Percentiles rank a stretch among this genome's conserved stretches.
These are phyloP conservation scores for Anoncus sp. DNA, from an alignment of 2,888 invertebrate species.

Conservation along the genomic window DNA sequence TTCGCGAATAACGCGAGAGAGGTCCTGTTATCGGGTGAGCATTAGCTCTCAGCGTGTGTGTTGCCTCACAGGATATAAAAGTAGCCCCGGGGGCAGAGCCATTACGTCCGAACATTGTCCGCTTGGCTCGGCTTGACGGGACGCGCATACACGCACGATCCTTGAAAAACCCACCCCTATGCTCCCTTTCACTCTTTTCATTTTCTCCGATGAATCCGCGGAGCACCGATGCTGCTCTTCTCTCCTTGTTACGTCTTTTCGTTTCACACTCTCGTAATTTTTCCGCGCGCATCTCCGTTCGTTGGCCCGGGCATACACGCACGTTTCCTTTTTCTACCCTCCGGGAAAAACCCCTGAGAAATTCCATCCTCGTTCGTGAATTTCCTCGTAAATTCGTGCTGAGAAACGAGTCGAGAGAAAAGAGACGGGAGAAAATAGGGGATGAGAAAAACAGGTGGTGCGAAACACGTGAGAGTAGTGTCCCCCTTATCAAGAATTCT, in stretches of 20 bases:
- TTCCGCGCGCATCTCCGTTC: conserved; percentile 14
- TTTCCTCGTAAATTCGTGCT: conserved; percentile 50
- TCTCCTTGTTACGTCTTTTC: conserved; percentile 48
- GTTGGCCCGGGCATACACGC: not conserved
- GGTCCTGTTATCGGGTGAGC: conserved; percentile 78
- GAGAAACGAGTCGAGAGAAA: conserved; percentile 29
- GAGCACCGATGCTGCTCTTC: conserved; percentile 33
- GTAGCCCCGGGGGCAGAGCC: conserved; percentile 79
- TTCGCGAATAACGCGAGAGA: conserved; percentile 33
- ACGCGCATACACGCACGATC: conserved; percentile 48
- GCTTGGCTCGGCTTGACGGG: conserved; percentile 72
- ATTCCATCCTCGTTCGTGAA: conserved; percentile 43
- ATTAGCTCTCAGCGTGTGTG: conserved; percentile 80
- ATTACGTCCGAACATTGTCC: conserved; percentile 82
- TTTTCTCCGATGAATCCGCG: conserved; percentile 37
- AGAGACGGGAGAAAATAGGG: conserved; percentile 9
- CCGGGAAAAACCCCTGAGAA: conserved; percentile 20
- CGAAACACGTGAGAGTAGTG: conserved; percentile 46
- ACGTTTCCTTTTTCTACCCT: not conserved
- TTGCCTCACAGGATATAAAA: conserved; percentile 78
- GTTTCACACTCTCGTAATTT: conserved; percentile 52
- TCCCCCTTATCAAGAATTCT: conserved; percentile 81
- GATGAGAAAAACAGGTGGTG: conserved; percentile 37
- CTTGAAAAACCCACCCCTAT: conserved; percentile 52
- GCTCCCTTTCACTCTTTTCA: conserved; percentile 39